Evolutionary conservation across 2,113 vertebrate species (phyloP).

Genomic region (Xiphorhynchus elegans): DNA sequence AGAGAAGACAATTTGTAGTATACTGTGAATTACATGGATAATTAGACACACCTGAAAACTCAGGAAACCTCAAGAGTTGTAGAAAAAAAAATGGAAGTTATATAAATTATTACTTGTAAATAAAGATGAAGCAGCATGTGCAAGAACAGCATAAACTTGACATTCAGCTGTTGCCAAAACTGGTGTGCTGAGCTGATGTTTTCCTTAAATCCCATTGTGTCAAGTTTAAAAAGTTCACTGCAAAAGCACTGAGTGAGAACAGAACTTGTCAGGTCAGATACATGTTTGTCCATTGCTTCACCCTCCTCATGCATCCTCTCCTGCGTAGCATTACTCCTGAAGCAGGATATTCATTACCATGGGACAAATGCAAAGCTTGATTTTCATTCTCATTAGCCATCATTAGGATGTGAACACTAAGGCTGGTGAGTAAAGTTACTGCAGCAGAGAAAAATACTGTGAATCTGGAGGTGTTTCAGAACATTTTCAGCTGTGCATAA

Average conservation of each 20-base stretch:
- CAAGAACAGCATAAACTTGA: slow-evolving; percentile 37
- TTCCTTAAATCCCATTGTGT: slow-evolving; percentile 34
- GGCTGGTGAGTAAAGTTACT: not conserved
- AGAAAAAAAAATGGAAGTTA: not conserved
- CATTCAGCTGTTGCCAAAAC: slow-evolving; percentile 33
- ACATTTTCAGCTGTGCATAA: not conserved
- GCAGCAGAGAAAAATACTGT: not conserved
- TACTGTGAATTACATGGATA: not conserved
- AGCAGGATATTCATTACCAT: not conserved
- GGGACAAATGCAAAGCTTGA: not conserved
- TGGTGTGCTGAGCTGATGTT: slow-evolving; percentile 27
- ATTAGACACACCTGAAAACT: not conserved
- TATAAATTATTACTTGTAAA: not conserved
- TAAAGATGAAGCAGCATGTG: not conserved
- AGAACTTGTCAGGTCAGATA: slow-evolving; percentile 9
- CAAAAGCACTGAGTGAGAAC: not conserved
- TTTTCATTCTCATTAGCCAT: slow-evolving; percentile 3
- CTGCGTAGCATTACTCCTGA: not conserved
- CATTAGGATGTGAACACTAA: not conserved
- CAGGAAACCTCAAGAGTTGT: not conserved
- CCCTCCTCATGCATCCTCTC: not conserved
- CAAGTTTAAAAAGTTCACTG: not conserved
- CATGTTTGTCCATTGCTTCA: not conserved
- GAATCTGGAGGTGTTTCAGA: not conserved
- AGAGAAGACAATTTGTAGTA: not conserved